Percentiles rank a stretch among this genome's conserved stretches.
These are phyloP conservation scores for Hypomesus transpacificus DNA, from an alignment of 2,113 vertebrate genomes.

Conservation along the genomic window DNA sequence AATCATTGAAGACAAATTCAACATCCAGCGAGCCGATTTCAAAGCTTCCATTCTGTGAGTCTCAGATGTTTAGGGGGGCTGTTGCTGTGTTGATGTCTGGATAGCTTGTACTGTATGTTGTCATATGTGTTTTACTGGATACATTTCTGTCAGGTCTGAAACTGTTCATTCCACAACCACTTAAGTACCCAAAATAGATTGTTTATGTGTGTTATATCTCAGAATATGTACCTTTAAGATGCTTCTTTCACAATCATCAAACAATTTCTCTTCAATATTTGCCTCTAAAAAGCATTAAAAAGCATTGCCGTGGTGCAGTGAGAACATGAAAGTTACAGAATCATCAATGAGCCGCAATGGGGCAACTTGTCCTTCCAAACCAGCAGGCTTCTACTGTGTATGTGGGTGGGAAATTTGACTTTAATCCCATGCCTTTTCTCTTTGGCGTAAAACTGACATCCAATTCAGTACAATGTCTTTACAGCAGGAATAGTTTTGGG, in stretches of 20 bases:
- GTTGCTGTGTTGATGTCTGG: constrained; percentile 11
- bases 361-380: not conserved
- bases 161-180: no score
- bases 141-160: no score
- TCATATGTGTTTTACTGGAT: not conserved
- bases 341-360: constrained; percentile 1
- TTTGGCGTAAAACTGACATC: not conserved
- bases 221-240: no score
- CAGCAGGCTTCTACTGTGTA: not conserved
- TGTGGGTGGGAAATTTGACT: constrained; percentile 1
- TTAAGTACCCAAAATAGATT: no score
- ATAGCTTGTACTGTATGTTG: constrained; percentile 7
- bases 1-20: constrained; percentile 3
- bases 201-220: no score
- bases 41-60: constrained; percentile 10
- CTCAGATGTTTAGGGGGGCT: not conserved
- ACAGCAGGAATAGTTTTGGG: no score
- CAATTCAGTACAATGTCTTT: not conserved
- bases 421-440: not conserved
- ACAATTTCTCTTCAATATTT: not conserved
- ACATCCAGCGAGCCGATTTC: constrained; percentile 14
- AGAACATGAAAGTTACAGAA: not conserved
- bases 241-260: no score
- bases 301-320: not conserved
- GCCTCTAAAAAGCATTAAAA: not conserved